These are phyloP conservation scores for Aphaenogaster floridana DNA, from an alignment of 1,140 invertebrate species.

Conservation along the genomic window DNA sequence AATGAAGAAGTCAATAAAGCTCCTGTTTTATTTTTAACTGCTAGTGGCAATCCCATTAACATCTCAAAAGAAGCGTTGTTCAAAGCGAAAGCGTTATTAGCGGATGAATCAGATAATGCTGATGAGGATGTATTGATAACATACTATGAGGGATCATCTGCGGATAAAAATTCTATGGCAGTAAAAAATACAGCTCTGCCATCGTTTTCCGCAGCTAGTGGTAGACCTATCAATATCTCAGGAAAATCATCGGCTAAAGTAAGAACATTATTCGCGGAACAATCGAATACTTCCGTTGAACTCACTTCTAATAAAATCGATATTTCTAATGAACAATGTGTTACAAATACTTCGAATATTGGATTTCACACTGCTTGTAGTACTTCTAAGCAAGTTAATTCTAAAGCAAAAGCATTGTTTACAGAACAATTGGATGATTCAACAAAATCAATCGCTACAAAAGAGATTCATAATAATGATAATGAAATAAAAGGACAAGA, in stretches of 20 bases:
- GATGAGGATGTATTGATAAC: not conserved
- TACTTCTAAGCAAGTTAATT: constrained; percentile 59
- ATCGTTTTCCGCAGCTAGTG: constrained; percentile 74
- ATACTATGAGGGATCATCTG: not conserved
- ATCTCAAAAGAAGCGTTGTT: constrained; percentile 61
- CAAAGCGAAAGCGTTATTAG: constrained; percentile 63
- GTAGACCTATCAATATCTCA: constrained; percentile 64
- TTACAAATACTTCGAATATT: not conserved
- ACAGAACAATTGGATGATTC: constrained; percentile 22
- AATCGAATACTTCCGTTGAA: constrained; percentile 13
- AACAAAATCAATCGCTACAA: not conserved
- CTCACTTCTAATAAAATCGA: not conserved
- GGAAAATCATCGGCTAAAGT: constrained; percentile 64
- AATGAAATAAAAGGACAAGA: constrained; percentile 57
- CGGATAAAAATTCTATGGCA: not conserved
- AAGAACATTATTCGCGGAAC: constrained; percentile 46
- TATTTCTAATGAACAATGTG: not conserved
- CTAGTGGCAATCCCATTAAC: constrained; percentile 75
- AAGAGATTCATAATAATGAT: not conserved
- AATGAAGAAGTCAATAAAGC: not conserved
- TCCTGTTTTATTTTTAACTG: constrained; percentile 73
- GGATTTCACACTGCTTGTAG: constrained; percentile 81
- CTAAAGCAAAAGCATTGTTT: constrained; percentile 60
- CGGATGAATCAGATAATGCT: constrained; percentile 1
- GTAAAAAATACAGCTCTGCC: not conserved